Evolutionary conservation across 1,140 invertebrate species (phyloP), one percentile per base, ranked within the genome.

Genomic region (Drosophila nebulosa): DNA sequence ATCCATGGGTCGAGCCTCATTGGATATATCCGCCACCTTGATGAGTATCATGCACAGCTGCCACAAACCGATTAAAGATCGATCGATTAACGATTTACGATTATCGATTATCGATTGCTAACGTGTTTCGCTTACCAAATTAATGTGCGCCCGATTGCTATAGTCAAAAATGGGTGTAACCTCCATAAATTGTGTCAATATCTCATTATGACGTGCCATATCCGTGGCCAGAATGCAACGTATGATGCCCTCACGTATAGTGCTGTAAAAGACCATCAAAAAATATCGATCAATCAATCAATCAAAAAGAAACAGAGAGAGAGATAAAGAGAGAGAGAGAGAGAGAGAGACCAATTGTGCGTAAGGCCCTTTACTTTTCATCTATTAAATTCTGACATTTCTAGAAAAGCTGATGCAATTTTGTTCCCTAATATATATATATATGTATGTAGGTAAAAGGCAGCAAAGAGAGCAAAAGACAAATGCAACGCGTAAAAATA

Each of bases 161-260:
- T 94, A 95, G 92, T 97, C 95, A 90, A 97, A 97, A 59, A 94
- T 92, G n/a, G 94, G 93, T 12, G 93, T 92, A 42, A 93, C 92
- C 71, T 96, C 95, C 55, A 93, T 94, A 84, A 97, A 97, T 79
- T 96, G 95, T 30, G 93, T 94, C 39, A 97, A 93, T 74, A 97
- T 97, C 91, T 97, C 96, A 92, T 96, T 97, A 91, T 97, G 96
- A 64, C 96, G 94, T 1, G 96, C 96, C 96, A 97, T 97, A 90
- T 97, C 96, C 12, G 96, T 97, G 3, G 96, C 96, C 42, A 97
- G 92, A 64, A 97, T 97, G 91, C 96, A 97, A 12, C 96, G 93
- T 64, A 97, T 97, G 76, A 97, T 97, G 10, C 96, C 96, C 89
- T 97, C 96, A 46, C 96, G 93, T 16, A 96, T 93, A 58, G 92